A percentile compares a stretch with the other conserved stretches of the same genome.
Conservation (phyloP, 2,797 vertebrate genomes). For the Siniperca scherzeri region DNA sequence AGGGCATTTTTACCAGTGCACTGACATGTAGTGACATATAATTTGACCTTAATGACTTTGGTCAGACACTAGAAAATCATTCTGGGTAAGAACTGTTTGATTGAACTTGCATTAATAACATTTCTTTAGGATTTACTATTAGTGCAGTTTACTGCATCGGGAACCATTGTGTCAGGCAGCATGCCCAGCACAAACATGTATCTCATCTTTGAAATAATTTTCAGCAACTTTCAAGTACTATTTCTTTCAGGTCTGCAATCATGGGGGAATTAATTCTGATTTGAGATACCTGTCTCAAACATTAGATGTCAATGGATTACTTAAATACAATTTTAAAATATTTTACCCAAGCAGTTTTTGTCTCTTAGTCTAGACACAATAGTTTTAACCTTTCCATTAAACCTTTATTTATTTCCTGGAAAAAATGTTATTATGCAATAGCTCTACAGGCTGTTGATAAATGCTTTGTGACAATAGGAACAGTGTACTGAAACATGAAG, state of each 20-base stretch:
- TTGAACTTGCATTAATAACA: not conserved
- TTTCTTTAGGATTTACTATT: not conserved
- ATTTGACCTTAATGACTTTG: not conserved
- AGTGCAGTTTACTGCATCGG: not conserved
- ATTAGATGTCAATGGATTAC: not conserved
- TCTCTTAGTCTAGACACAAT: not conserved
- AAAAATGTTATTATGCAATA: not conserved
- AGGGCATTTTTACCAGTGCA: not conserved
- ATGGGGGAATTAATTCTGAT: not conserved
- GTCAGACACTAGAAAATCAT: not conserved
- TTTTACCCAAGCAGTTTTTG: not conserved
- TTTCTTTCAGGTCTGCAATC: slow-evolving; percentile 18
- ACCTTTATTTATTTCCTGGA: slow-evolving; percentile 15
- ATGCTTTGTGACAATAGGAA: slow-evolving; percentile 13
- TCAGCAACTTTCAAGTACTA: not conserved
- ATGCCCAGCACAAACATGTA: not conserved
- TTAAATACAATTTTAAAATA: slow-evolving; percentile 2
- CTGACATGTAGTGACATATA: not conserved
- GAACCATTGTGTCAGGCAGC: not conserved
- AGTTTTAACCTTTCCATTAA: slow-evolving; percentile 8
- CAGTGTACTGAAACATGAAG: not conserved
- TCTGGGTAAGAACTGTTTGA: not conserved
- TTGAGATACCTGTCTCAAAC: slow-evolving; percentile 44
- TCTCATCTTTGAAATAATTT: not conserved
- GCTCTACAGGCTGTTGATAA: slow-evolving; percentile 3